Base-by-base conservation (phyloP, 2,797 vertebrate genomes). In the Oreonectes daqikongensis region DNA sequence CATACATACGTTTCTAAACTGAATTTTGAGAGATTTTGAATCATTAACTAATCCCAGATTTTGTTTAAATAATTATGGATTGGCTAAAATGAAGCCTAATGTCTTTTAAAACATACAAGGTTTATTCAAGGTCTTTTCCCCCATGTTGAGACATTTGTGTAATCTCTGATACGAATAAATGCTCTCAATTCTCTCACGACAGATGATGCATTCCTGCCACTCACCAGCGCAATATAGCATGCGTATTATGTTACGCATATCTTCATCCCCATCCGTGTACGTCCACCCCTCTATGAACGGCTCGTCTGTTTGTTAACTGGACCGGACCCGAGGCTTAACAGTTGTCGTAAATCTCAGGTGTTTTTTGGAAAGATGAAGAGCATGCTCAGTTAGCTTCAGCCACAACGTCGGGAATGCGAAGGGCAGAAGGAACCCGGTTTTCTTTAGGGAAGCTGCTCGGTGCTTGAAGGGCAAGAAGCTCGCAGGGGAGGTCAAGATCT, bases 401-500 rank as follows among this genome's bases (percentile, higher is more conserved):
- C 80, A 82, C 35, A n/a, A 80, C 48, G 10, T 61, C 81, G 80
- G 79, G 71, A 85, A 85, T 82, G 80, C 82, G 79, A 85, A 87
- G 35, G 35, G 35, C 35, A 35, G 35, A 35, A 35, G 35, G 35
- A 35, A 35, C 7, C 35, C 8, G 9, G 35, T 35, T 35, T 35
- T 9, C 35, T 9, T 35, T 35, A 35, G 35, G 35, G 35, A 9
- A 35, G 35, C 35, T 9, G 38, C 69, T 74, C 57, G 53, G 35
- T 75, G 72, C 52, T 82, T 79, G 75, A 64, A 64, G 65, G 74
- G 61, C 26, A 69, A 12, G 20, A 18, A 61, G 18, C 40, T 72
- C 12, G 1, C 50, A 60, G 73, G 5, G 40, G 50, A 69, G 69
- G 38, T 72, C 38, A 69, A 77, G 77, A 67, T 40, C 50, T 26